phyloP scores from a whole-genome alignment of 2,888 invertebrate genomes.

The Rotaria magnacalcarata region DNA sequence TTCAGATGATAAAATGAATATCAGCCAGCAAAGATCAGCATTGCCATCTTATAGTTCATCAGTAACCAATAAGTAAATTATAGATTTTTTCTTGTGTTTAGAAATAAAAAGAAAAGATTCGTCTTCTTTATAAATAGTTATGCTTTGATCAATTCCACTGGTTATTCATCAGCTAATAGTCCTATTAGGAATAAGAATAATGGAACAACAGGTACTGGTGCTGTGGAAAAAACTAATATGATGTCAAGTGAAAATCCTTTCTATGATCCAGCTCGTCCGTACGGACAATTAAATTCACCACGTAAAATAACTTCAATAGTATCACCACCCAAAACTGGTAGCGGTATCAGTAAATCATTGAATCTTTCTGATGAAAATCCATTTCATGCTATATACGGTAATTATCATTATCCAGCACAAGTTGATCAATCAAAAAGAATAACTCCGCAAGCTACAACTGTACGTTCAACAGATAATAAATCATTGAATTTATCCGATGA shows the following conservation, averaged over 20 bases:
- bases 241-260: slow-evolving; percentile 23
- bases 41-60: neutral
- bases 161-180: neutral
- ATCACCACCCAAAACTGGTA: neutral
- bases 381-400: neutral
- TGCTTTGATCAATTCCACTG: too few species aligned
- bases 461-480: neutral
- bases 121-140: neutral
- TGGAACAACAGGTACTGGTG: neutral
- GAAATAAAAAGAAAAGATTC: neutral
- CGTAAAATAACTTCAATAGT: slow-evolving; percentile 1
- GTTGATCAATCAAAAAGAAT: slow-evolving; percentile 2
- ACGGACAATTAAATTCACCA: neutral
- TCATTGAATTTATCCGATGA: neutral
- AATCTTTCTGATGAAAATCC: slow-evolving; percentile 33
- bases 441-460: neutral
- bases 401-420: neutral
- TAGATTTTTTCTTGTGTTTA: neutral
- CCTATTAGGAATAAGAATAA: neutral
- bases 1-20: neutral
- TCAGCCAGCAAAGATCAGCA: too few species aligned
- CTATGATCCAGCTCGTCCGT: slow-evolving; percentile 29
- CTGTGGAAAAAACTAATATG: slow-evolving; percentile 25
- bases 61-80: neutral
- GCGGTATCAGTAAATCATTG: neutral